Evolutionary conservation across 2,888 invertebrate species (phyloP).

Genomic region (Anaspis maculata): DNA sequence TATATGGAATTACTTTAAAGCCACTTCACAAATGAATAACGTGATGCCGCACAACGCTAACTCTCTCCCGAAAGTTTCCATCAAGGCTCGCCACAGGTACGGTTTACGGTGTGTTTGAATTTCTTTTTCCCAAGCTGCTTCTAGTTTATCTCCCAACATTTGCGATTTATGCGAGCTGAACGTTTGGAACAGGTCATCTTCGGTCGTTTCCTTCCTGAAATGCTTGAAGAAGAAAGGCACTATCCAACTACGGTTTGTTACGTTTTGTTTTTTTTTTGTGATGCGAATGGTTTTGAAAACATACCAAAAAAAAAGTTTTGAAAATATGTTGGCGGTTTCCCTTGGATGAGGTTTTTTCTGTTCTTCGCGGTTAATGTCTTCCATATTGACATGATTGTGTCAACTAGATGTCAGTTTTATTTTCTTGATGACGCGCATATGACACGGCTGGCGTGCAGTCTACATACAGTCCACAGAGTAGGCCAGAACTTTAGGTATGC

Average conservation of each 20-base stretch:
- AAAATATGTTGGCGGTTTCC: constrained; percentile 3
- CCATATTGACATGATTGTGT: no score
- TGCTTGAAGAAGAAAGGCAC: constrained; percentile 45
- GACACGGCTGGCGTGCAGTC: no score
- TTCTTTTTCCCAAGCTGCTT: constrained; percentile 32
- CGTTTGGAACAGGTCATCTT: constrained; percentile 45
- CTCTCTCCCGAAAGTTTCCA: constrained; percentile 28
- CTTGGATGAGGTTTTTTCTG: constrained; percentile 4
- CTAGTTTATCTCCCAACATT: constrained; percentile 40
- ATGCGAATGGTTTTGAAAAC: not conserved
- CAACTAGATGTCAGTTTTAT: no score
- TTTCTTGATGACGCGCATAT: no score
- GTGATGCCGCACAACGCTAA: constrained; percentile 25
- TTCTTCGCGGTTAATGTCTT: no score
- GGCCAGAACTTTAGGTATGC: no score
- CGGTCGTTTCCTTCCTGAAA: constrained; percentile 42
- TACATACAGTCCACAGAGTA: no score
- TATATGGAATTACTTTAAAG: constrained; percentile 24
- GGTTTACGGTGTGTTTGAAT: constrained; percentile 22
- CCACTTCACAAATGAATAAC: constrained; percentile 25
- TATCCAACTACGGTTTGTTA: constrained; percentile 41
- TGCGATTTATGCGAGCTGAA: constrained; percentile 43
- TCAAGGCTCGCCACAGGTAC: constrained; percentile 28
- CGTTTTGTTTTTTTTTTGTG: not conserved
- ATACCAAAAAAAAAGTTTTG: constrained; percentile 4